These are phyloP conservation scores for Brevimyrus niger DNA, from an alignment of 2,113 vertebrate species.

Conservation along the genomic window DNA sequence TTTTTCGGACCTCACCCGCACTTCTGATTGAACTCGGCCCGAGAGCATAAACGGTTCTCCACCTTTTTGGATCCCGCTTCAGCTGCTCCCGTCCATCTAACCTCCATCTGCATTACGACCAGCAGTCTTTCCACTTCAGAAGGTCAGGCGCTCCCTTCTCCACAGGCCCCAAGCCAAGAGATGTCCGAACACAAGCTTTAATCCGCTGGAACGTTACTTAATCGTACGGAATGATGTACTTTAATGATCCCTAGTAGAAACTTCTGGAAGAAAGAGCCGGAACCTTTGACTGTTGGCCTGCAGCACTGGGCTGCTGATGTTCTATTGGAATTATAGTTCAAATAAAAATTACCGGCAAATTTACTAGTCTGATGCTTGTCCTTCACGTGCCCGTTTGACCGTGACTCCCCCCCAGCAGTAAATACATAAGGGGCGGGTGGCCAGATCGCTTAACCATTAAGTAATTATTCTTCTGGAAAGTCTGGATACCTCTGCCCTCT, in stretches of 20 bases:
- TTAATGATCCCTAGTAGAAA: background rate
- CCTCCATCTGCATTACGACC: background rate
- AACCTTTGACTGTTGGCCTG: background rate
- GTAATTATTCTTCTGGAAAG: background rate
- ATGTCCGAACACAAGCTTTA: background rate
- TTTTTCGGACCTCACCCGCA: background rate
- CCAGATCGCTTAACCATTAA: background rate
- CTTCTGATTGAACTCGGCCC: background rate
- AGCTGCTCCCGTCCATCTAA: background rate
- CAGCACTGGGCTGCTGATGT: background rate
- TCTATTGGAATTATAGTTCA: background rate
- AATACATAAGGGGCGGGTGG: background rate
- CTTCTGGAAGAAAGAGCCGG: background rate
- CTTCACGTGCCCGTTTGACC: background rate
- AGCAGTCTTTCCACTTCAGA: background rate
- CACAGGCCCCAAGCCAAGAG: background rate
- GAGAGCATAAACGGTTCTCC: background rate
- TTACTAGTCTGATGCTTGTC: background rate
- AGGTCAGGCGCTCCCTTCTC: background rate
- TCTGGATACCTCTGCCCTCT: background rate
- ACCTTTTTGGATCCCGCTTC: background rate
- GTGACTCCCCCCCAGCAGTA: background rate
- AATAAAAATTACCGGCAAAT: background rate
- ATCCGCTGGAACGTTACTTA: background rate
- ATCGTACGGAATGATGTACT: background rate